Evolutionary conservation across 2,888 invertebrate genomes (phyloP).

Genomic region (Pachycephus smyrnensis): DNA sequence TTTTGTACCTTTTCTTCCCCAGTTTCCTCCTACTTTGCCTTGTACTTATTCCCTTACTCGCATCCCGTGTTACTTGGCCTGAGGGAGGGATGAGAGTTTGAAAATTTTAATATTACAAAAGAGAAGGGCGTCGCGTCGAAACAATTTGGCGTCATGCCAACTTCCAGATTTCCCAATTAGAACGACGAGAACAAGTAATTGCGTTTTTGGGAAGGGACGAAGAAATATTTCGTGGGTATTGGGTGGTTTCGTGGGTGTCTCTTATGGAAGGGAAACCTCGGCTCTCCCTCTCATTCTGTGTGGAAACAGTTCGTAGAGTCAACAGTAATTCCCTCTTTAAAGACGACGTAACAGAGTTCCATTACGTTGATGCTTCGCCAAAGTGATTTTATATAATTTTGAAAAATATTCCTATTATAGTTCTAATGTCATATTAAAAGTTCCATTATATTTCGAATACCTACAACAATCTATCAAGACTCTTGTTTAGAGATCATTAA

Average conservation of each 20-base stretch:
- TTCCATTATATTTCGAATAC: neutral
- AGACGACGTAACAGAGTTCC: too few species aligned
- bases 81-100: slow-evolving; percentile 26
- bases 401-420: neutral
- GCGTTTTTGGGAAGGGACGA: neutral
- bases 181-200: neutral
- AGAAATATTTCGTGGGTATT: too few species aligned
- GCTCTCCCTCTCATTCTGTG: too few species aligned
- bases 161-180: slow-evolving; percentile 32
- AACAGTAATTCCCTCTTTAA: too few species aligned
- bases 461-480: neutral
- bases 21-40: neutral
- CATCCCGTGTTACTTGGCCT: slow-evolving; percentile 17
- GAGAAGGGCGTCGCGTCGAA: slow-evolving; percentile 42
- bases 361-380: too few species aligned
- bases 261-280: too few species aligned
- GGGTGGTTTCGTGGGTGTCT: too few species aligned
- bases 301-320: too few species aligned
- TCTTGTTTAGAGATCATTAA: neutral
- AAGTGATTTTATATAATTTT: too few species aligned
- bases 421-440: neutral
- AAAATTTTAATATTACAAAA: slow-evolving; percentile 50
- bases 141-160: slow-evolving; percentile 57
- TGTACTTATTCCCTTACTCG: slow-evolving; percentile 12
- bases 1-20: slow-evolving; percentile 14